Evolutionary conservation across 2,113 vertebrate genomes (phyloP), one percentile per base, ranked within the genome.

Genomic region (Anhinga rufa): DNA sequence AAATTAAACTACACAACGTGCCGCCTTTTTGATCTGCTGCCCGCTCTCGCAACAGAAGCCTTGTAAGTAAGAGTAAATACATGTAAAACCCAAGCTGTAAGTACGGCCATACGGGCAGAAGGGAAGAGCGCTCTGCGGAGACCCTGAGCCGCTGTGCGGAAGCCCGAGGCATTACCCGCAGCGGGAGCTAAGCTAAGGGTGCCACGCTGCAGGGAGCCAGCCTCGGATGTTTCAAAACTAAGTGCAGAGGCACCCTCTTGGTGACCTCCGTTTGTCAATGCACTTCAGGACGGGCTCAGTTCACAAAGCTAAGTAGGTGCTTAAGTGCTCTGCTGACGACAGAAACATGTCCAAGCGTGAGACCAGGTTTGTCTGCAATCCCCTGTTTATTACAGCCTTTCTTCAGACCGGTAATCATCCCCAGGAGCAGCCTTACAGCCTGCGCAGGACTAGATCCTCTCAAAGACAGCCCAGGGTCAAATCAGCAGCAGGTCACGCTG

Each of bases 81-180:
- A 3, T 8, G 19, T 28, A 26, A 48, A 64, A 19, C 10, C 34
- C 6, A 3, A 61, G 55, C 76, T 61, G 62, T 14, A 66, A 61
- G 24, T 46, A 22, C 7, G n/a, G 8, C 28, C 54, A 2, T 19
- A 28, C 6, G 66, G 49, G 42, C 28, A 46, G 26, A 32, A 74
- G 31, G 15, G 31, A 55, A 60, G 15, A 61, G 36, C 2, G 3
- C 28, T 34, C 22, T 10, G 52, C 24, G n/a, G 25, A 55, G 42
- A 10, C 4, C 5, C 17, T 2, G 10, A 11, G 38, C 76, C 12
- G 0, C 8, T 3, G 42, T 21, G 32, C 31, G 10, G 20, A 20
- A n/a, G 29, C 40, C 58, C 0, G 3, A 15, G 24, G 69, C 4
- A 1, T 16, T 12, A 16, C 3, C 36, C 3, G 2, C 17, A 9